phyloP scores from a whole-genome alignment of 2,113 vertebrate genomes.

The Varanus salvator region DNA sequence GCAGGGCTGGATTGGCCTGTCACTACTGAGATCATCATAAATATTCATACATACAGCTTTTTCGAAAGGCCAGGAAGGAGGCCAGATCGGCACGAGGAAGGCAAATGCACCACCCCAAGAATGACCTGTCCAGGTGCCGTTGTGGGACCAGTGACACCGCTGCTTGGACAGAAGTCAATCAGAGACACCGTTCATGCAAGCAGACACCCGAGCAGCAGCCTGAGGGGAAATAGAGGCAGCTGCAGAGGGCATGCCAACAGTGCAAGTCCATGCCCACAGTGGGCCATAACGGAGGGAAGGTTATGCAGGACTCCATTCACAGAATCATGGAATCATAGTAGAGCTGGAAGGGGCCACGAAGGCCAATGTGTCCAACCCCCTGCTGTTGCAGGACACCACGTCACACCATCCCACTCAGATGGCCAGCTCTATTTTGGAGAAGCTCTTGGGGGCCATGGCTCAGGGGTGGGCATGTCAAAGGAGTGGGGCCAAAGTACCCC shows the following conservation, averaged over 20 bases:
- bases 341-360: too few relatives aligned
- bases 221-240: too few relatives aligned
- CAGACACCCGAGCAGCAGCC: background rate
- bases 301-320: too few relatives aligned
- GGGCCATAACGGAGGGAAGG: background rate
- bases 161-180: background rate
- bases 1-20: conserved; percentile 57
- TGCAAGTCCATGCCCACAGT: background rate
- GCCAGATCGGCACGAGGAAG: background rate
- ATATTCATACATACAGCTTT: conserved; percentile 58
- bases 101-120: conserved; percentile 40
- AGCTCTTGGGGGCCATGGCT: too few relatives aligned
- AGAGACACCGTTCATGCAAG: background rate
- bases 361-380: too few relatives aligned
- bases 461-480: too few relatives aligned
- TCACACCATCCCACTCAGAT: too few relatives aligned
- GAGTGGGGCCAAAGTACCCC: too few relatives aligned
- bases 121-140: background rate
- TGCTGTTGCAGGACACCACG: too few relatives aligned
- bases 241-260: too few relatives aligned
- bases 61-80: conserved; percentile 21
- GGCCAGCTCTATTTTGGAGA: too few relatives aligned
- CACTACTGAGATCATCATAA: conserved; percentile 68
- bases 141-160: background rate
- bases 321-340: too few relatives aligned